Evolutionary conservation across 2,797 vertebrate species (phyloP).

Genomic region (Sandelia bainsii): DNA sequence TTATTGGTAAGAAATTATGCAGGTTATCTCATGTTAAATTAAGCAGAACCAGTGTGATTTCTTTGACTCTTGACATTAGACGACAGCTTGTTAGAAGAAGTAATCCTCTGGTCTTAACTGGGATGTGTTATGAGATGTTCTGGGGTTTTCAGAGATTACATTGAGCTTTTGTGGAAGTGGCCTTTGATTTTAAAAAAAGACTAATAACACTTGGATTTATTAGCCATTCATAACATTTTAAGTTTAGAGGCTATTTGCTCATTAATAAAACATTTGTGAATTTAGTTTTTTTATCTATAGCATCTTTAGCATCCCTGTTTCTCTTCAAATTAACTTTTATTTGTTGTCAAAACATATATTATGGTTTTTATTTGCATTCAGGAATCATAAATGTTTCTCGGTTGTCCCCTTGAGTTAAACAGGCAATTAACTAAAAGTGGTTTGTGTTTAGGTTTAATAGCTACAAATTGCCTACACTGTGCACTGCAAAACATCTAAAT

Average conservation of each 20-base stretch:
- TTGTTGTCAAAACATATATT: background rate
- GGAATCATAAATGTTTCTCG: constrained; percentile 10
- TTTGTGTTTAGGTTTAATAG: constrained; percentile 11
- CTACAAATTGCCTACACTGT: background rate
- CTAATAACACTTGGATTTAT: constrained; percentile 26
- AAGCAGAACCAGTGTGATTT: background rate
- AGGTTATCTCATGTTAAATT: background rate
- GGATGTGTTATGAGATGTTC: constrained; percentile 12
- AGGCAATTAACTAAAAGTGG: background rate
- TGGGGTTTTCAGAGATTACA: background rate
- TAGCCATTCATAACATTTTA: background rate
- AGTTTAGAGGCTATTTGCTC: too few species aligned
- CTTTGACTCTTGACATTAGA: background rate
- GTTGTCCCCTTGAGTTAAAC: background rate
- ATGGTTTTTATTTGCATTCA: background rate
- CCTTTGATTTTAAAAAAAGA: constrained; percentile 2
- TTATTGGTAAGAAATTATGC: too few species aligned
- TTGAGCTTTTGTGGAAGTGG: constrained; percentile 21
- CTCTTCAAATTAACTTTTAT: constrained; percentile 5
- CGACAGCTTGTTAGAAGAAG: constrained; percentile 30
- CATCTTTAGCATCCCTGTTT: background rate
- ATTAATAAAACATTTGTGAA: too few species aligned
- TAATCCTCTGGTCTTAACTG: constrained; percentile 42
- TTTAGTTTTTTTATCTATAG: background rate
- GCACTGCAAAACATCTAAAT: constrained; percentile 1